Evolutionary conservation across 2,113 vertebrate genomes (phyloP).

Genomic region (Hirundichthys speculiger): DNA sequence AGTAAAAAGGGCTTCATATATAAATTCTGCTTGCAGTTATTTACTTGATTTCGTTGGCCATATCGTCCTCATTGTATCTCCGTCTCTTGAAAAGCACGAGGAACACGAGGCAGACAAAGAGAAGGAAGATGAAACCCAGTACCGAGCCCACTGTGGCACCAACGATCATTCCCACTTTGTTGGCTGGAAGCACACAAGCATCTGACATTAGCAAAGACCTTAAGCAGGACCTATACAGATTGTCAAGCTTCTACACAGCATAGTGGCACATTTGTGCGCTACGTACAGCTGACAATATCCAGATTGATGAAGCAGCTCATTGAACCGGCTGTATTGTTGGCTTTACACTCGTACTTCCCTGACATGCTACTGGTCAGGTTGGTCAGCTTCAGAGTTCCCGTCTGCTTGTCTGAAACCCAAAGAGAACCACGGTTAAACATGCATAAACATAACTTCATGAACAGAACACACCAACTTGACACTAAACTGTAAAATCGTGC

Average conservation of each 20-base stretch:
- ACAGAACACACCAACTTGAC: background rate
- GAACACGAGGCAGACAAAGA: constrained; percentile 72
- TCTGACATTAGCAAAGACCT: background rate
- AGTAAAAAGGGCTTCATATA: too few relatives aligned
- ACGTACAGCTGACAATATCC: constrained; percentile 85
- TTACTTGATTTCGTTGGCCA: constrained; percentile 93
- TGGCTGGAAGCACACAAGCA: constrained; percentile 56
- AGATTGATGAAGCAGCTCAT: constrained; percentile 84
- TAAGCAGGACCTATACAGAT: background rate
- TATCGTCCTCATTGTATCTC: constrained; percentile 82
- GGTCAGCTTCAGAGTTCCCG: constrained; percentile 82
- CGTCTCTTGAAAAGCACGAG: constrained; percentile 68
- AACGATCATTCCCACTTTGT: constrained; percentile 79
- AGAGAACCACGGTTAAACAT: background rate
- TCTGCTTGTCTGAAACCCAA: constrained; percentile 72
- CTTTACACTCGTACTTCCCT: constrained; percentile 86
- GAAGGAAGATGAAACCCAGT: constrained; percentile 78
- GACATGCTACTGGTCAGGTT: constrained; percentile 87
- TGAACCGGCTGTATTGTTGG: constrained; percentile 80
- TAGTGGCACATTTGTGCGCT: background rate
- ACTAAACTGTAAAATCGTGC: background rate
- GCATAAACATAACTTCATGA: background rate
- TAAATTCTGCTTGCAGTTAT: constrained; percentile 22
- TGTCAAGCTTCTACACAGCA: background rate
- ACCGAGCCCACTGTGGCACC: constrained; percentile 85